Base-by-base conservation (phyloP, 2,113 vertebrate species). In the Platysteira castanea region DNA sequence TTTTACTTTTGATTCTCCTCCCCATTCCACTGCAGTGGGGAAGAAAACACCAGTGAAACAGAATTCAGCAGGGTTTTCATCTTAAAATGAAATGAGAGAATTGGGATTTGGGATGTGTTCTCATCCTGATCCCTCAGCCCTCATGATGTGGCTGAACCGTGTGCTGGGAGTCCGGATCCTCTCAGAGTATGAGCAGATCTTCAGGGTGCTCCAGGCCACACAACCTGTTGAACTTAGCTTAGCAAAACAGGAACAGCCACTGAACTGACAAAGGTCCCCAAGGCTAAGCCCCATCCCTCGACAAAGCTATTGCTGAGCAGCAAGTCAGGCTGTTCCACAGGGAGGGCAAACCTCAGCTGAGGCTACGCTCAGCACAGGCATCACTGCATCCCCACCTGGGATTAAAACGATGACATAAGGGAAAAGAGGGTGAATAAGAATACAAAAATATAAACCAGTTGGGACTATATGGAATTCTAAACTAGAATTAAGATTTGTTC, bases 321-420 rank as follows among this genome's bases (percentile, higher is more conserved):
- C 50, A 57, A 73, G 50, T 33, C 59, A 69, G 37, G 63, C 53
- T 74, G 61, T 15, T 75, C 16, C 56, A 13, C 12, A 33, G 28
- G 20, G 31, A 54, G 44, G 28, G 30, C 49, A 56, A 84, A 73
- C 35, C 15, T 83, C 70, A 44, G 52, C 39, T 46, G n/a, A 44
- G 30, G 33, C 57, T 35, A 20, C 0, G 0, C 14, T 19, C 33
- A 37, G 63, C 26, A 24, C 54, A 41, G 46, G 26, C 39, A 50
- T 9, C 24, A 6, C 65, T 5, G 1, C 26, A 35, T 27, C 49
- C 23, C 49, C 73, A 22, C 17, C 21, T 44, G 24, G 54, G 24
- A 33, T 46, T 75, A n/a, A 39, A 75, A 53, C 33, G 7, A n/a
- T 56, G 50, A 18, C 21, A 33, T 27, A 22, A 28, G 19, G 30